Evolutionary conservation across 2,888 invertebrate species (phyloP), one percentile per base, ranked within the genome.

Genomic region (Pyrgus malvae): DNA sequence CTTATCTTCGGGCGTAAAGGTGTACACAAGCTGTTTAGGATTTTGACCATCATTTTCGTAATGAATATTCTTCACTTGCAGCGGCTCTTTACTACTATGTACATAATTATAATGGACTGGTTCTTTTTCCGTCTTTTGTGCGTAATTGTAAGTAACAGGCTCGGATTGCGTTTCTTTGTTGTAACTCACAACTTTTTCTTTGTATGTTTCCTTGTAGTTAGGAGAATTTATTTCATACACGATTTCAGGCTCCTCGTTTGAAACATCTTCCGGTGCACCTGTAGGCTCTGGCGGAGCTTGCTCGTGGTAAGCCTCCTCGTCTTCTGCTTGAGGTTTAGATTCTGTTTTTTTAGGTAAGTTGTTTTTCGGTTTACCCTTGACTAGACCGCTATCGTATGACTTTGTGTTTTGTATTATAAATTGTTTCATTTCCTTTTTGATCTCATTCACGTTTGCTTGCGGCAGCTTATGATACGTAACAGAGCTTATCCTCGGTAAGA

Each of bases 181-280:
- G 56, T 86, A 89, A 33, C 74, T 83, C 11, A 86, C 65, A 42
- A 78, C 74, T 67, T 89, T 74, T 70, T 87, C 82, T 56, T 81
- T 82, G 40, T 75, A 75, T 3, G 82, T 82, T 67, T 89, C 88
- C 42, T 83, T 84, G 53, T 83, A 78, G 53, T 80, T 85, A 4
- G 89, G 89, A 1, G 79, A 70, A 62, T 83, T 80, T 19, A 83
- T 80, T 70, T 86, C 86, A 57, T 86, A 86, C 0, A 78, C 69
- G 40, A 83, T 72, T 65, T 85, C 85, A 7, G 85, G 83, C 48
- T 66, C 69, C 38, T 72, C 78, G 49, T 84, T 70, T 17, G 78
- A 70, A 11, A 64, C 66, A 31, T 79, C 77, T 49, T 69, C 74
- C 17, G 42, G 27, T 27, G 27, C 29, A n/a, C 7, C 17, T n/a